These are phyloP conservation scores for Varroa destructor DNA, from an alignment of 1,140 invertebrate species.

Conservation along the genomic window DNA sequence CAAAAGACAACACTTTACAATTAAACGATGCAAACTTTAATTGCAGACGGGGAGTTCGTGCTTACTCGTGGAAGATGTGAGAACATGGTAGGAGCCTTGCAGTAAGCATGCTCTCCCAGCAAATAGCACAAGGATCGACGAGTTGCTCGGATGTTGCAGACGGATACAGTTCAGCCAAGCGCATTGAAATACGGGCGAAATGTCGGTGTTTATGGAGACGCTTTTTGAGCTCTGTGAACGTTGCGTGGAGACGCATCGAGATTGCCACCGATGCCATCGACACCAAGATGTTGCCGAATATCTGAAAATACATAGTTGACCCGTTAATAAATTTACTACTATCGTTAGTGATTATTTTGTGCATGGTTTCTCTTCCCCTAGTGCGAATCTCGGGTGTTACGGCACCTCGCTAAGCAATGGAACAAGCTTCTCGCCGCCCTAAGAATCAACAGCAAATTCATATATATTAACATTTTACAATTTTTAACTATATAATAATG, in stretches of 20 bases:
- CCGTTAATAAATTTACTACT: too few relatives aligned
- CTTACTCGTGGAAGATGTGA: slow-evolving; percentile 70
- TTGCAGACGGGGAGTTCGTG: slow-evolving; percentile 29
- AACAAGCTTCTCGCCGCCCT: too few relatives aligned
- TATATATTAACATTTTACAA: too few relatives aligned
- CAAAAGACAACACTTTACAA: too few relatives aligned
- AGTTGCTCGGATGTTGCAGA: slow-evolving; percentile 63
- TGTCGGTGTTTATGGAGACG: slow-evolving; percentile 64
- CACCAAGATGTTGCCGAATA: slow-evolving; percentile 71
- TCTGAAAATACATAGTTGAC: slow-evolving; percentile 35
- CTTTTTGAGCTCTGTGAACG: slow-evolving; percentile 66
- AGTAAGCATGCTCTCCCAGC: slow-evolving; percentile 74
- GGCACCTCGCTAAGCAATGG: not conserved
- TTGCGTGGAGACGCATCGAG: slow-evolving; percentile 67
- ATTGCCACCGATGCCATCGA: slow-evolving; percentile 79
- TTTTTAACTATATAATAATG: too few relatives aligned
- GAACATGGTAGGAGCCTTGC: slow-evolving; percentile 66
- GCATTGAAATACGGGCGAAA: slow-evolving; percentile 44
- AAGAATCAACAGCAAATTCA: too few relatives aligned
- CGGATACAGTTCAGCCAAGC: slow-evolving; percentile 58
- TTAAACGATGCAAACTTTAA: too few relatives aligned
- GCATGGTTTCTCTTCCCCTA: too few relatives aligned
- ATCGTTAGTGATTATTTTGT: too few relatives aligned
- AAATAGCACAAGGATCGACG: slow-evolving; percentile 57
- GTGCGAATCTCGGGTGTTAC: not conserved